These are phyloP conservation scores for Toxotes jaculatrix DNA, from an alignment of 2,113 vertebrate species.

Conservation along the genomic window DNA sequence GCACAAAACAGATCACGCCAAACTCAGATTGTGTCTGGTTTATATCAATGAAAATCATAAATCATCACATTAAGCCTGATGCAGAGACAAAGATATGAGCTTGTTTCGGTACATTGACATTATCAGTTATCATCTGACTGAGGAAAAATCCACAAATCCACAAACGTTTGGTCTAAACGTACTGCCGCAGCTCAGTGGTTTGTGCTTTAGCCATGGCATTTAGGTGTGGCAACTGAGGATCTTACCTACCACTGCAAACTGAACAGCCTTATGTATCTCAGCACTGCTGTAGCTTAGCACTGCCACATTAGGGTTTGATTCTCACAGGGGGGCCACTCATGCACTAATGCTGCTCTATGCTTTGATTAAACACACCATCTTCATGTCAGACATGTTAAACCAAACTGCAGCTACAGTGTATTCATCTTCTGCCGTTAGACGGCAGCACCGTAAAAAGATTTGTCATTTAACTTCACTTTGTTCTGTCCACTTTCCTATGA, in stretches of 20 bases:
- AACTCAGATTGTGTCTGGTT: background rate
- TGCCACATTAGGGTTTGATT: conserved; percentile 17
- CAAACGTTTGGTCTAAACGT: background rate
- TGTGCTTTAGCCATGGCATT: background rate
- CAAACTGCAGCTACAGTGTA: background rate
- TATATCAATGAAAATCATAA: background rate
- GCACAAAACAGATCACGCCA: background rate
- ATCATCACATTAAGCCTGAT: background rate
- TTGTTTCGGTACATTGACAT: background rate
- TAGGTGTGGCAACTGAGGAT: background rate
- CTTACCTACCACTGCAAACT: background rate
- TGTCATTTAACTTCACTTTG: background rate
- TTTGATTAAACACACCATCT: background rate
- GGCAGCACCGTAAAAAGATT: background rate
- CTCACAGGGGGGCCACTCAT: background rate
- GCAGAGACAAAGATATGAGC: background rate
- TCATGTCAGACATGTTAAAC: background rate
- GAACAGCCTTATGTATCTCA: conserved; percentile 33
- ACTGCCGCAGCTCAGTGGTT: background rate
- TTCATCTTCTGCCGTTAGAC: background rate
- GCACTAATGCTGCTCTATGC: background rate
- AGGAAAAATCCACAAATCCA: background rate
- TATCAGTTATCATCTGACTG: background rate
- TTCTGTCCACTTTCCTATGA: background rate
- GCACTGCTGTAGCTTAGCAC: conserved; percentile 23